Evolutionary conservation across 92 coral and sea anemone species (phyloP), one percentile per base, ranked within the genome.

Genomic region (Phenganax marumi): DNA sequence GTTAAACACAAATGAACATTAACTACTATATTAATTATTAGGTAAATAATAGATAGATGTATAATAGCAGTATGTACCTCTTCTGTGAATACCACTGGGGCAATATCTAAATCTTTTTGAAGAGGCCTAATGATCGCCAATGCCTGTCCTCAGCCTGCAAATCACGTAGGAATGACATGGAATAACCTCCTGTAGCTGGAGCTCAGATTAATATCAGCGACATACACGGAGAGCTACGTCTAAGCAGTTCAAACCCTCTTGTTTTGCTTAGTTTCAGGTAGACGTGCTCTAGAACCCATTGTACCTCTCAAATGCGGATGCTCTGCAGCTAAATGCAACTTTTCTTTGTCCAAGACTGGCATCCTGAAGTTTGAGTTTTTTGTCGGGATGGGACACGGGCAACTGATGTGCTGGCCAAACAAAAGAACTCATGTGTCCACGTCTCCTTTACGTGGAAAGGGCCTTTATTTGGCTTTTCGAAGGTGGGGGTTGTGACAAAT

Each of bases 91-190:
- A 14, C 65, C 65, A 58, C 65, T 16, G 13, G 8, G 14, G 6
- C 8, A 18, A 14, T 70, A 12, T 77, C 87, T 25, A 83, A 73
- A 57, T 83, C 73, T 87, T 66, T 77, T 68, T 83, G 84, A 58
- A 77, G 85, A 46, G 87, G 90, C 39, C 86, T 64, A 73, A 82
- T 52, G 61, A 64, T 82, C 43, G 81, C 81, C 63, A 87, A 24
- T 24, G 90, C 87, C 87, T 83, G 90, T 18, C 84, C 90, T 52
- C 83, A 76, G 50, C 85, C 81, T 58, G 90, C 62, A 51, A 51
- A 87, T 87, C 87, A 55, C 84, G 47, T 52, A 87, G 81, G 72
- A 83, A 87, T 12, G 87, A 87, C 33, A 86, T 86, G 48, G 81
- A 51, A 82, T 87, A 87, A 9, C 90, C 90, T 33, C 43, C 43